Conservation (phyloP, 2,113 vertebrate genomes). For the Fregata magnificens region DNA sequence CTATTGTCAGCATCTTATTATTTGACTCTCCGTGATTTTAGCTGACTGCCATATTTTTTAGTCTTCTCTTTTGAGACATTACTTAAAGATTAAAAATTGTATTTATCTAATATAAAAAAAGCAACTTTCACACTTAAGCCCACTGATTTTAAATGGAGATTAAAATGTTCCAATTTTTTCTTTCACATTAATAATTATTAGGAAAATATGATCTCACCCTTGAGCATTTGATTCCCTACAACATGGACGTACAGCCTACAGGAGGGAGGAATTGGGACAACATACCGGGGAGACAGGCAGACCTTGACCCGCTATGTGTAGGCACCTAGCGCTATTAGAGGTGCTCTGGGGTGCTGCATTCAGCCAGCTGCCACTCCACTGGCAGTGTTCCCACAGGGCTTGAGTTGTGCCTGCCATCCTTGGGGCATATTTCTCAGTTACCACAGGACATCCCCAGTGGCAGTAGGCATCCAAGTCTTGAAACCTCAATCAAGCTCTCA, state of each 20-base stretch:
- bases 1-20: background rate
- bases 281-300: accelerated
- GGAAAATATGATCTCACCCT: background rate
- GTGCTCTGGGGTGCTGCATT: background rate
- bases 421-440: background rate
- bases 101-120: background rate
- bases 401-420: background rate
- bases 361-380: background rate
- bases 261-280: background rate
- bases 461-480: background rate
- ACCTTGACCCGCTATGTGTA: background rate
- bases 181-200: background rate
- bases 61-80: background rate
- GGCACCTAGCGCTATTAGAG: background rate
- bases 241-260: background rate
- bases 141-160: background rate
- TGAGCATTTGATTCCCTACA: accelerated
- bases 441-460: background rate
- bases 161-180: background rate
- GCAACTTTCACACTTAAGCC: background rate
- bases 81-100: background rate
- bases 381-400: background rate
- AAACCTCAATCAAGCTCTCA: background rate
- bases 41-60: background rate
- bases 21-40: background rate